These are phyloP conservation scores for Gallinago solitaria DNA, from an alignment of 2,797 vertebrate genomes.

Conservation along the genomic window DNA sequence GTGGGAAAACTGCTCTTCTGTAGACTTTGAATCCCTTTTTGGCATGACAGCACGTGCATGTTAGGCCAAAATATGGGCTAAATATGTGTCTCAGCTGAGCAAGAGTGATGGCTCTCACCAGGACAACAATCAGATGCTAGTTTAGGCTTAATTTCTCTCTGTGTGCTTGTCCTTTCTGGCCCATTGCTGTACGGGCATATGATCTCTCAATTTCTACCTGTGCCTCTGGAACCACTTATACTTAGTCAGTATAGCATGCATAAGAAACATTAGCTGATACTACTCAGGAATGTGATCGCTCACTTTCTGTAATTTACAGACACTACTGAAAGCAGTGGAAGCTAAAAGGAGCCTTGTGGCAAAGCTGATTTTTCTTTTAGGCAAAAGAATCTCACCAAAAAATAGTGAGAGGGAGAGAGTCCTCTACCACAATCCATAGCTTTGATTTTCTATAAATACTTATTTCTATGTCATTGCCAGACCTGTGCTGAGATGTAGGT, in stretches of 20 bases:
- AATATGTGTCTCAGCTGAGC: neutral
- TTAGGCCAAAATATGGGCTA: neutral
- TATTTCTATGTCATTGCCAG: neutral
- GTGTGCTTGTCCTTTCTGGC: neutral
- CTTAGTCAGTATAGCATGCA: neutral
- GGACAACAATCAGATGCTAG: neutral
- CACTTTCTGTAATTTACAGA: neutral
- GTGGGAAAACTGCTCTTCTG: neutral
- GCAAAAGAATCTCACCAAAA: neutral
- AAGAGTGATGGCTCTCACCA: neutral
- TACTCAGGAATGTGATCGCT: neutral
- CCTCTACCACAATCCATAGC: neutral
- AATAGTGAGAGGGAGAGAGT: neutral
- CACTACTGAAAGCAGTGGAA: neutral
- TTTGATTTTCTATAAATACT: neutral
- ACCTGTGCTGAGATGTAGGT: neutral
- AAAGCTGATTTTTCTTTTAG: neutral
- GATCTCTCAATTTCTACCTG: neutral
- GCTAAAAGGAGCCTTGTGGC: neutral
- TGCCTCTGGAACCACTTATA: neutral
- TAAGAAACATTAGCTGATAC: neutral
- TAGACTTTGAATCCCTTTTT: neutral
- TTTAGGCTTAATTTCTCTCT: neutral
- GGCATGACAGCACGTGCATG: neutral
- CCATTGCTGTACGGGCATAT: rapidly evolving